Base-by-base conservation (phyloP, 2,797 vertebrate genomes). In the Danio aesculapii region DNA sequence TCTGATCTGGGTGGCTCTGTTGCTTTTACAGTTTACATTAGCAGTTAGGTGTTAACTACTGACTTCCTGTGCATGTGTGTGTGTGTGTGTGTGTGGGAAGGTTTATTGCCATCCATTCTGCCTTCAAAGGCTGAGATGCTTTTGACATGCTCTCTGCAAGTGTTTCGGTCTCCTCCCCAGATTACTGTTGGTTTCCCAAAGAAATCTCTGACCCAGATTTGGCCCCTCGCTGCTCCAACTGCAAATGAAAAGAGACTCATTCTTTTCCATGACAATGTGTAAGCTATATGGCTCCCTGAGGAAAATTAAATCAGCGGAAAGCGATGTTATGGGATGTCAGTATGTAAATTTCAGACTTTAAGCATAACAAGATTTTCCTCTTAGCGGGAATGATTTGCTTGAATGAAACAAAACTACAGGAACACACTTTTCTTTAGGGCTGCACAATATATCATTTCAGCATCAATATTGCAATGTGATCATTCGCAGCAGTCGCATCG, bases 111-210 rank as follows among this genome's bases (percentile, higher is more conserved):
- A 16, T 59, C 4, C 57, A 63, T 30, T 83, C 41, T 80, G 59
- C 41, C 78, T 80, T 84, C 83, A 86, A 82, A 86, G 62, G 13
- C 62, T 64, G 39, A 64, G 11, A 39, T 41, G 69, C 61, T 73
- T 80, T 46, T 55, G 46, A 64, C 69, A 66, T 66, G 43, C 41
- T 58, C 41, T 73, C 52, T 73, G 58, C 73, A 86, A 64, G 44
- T 73, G 49, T 46, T 13, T 46, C 8, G 57, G 43, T 16, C 46
- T 49, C 62, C 76, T 76, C 62, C 72, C 46, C 43, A 71, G 67
- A 80, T 80, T 77, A 46, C 64, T 70, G 17, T 57, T 59, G 68
- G 76, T 79, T 84, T 82, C 30, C 21, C 17, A 84, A 55, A 84
- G 53, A 81, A 62, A 63, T 57, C 53, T 61, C 21, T 44, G 57